Base-by-base conservation (phyloP, 2,888 invertebrate species). In the Tetropium fuscum region DNA sequence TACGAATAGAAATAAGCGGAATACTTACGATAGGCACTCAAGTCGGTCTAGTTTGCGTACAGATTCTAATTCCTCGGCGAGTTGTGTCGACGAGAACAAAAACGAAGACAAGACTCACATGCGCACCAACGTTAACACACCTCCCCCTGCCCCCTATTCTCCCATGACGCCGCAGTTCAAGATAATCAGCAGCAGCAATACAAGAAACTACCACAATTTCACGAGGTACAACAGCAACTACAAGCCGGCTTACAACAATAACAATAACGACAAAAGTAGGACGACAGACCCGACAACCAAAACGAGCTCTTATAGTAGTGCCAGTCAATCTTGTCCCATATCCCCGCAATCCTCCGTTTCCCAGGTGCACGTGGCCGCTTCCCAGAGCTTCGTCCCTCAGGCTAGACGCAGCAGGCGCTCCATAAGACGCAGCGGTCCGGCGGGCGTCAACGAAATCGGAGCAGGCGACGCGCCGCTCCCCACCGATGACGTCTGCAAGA, bases 21-120 rank as follows among this genome's bases (percentile, higher is more conserved):
- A 43, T 19, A 49, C n/a, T 25, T 49, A 62, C 48, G 47, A 57
- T 20, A 57, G 47, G 18, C 64, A 70, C 19, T 74, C 75, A 1
- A 73, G 71, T 43, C 41, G 73, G 20, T 73, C 73, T 1, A 76
- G 72, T 41, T 32, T 72, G 20, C 70, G 78, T 20, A 76, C 76
- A 1, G 74, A 75, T 47, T 78, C 79, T 5, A 78, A 76, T 54
- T 78, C 78, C 0, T 78, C 78, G 10, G 75, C 78, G 3, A 77
- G 75, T 58, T 69, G 65, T 40, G 66, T 60, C 11, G 69, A 68
- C 55, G 68, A 70, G 27, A 67, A 62, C 32, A 65, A 60, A 38
- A 68, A 71, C 38, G 64, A 66, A 5, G 60, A 60, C 3, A 63
- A 57, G 30, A 40, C 63, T 20, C 53, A 60, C 8, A 65, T 61